Evolutionary conservation across 1,140 invertebrate species (phyloP).

Genomic region (Eupristina koningsbergeri): DNA sequence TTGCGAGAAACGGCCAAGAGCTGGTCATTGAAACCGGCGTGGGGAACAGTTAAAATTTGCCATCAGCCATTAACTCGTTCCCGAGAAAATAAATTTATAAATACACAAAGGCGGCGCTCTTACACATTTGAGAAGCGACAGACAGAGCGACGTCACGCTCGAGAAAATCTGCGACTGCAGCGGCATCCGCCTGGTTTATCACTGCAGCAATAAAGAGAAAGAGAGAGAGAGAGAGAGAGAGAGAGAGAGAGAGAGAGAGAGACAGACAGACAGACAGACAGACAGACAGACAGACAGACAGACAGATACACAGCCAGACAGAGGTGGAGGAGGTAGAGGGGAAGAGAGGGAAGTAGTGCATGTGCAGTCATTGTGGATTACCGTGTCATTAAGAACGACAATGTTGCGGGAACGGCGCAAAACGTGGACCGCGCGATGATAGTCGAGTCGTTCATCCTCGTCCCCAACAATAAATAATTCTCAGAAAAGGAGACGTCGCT

Average conservation of each 20-base stretch:
- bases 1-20: not conserved
- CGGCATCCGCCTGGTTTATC: not conserved
- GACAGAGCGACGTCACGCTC: slow-evolving; percentile 35
- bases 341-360: not conserved
- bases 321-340: not conserved
- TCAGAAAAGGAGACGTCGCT: not conserved
- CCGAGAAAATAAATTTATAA: slow-evolving; percentile 46
- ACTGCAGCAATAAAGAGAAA: too few species aligned
- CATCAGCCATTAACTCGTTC: too few species aligned
- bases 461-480: not conserved
- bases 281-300: too few species aligned
- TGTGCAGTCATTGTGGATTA: slow-evolving; percentile 15
- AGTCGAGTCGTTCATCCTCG: not conserved
- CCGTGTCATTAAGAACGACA: slow-evolving; percentile 26
- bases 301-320: not conserved
- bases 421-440: not conserved
- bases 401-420: not conserved
- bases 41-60: too few species aligned
- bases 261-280: too few species aligned
- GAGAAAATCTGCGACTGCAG: slow-evolving; percentile 15
- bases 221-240: too few species aligned
- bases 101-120: slow-evolving; percentile 27
- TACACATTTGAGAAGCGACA: slow-evolving; percentile 51
- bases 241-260: too few species aligned
- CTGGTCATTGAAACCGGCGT: not conserved